Evolutionary conservation across 92 coral and sea anemone species (phyloP).

Genomic region (Isaurus tuberculatus): DNA sequence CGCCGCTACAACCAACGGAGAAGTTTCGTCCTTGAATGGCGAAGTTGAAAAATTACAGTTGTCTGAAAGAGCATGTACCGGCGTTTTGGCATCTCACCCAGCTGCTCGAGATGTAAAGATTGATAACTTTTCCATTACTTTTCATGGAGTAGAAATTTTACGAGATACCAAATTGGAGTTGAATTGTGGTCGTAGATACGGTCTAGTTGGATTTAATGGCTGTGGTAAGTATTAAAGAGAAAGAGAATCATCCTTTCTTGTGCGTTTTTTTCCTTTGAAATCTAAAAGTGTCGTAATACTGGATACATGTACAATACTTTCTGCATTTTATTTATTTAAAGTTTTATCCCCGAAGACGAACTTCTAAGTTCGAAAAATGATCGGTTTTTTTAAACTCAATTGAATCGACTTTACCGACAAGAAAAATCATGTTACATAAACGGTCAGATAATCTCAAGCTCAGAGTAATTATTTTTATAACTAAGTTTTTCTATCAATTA

Average conservation of each 20-base stretch:
- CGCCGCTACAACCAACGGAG: conserved; percentile 66
- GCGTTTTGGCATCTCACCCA: conserved; percentile 99
- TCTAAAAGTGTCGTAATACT: too few relatives aligned
- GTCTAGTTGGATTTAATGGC: conserved; percentile 94
- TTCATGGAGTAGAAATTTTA: conserved; percentile 97
- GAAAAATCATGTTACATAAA: not conserved
- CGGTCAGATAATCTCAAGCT: not conserved
- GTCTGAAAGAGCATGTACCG: conserved; percentile 97
- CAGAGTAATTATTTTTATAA: not conserved
- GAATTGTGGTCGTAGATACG: conserved; percentile 97
- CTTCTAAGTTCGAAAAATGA: too few relatives aligned
- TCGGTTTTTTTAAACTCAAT: too few relatives aligned
- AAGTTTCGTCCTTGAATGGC: conserved; percentile 71
- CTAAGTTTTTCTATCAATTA: too few relatives aligned
- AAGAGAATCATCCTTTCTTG: not conserved
- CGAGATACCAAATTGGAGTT: conserved; percentile 89
- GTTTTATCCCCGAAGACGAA: not conserved
- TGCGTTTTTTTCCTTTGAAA: not conserved
- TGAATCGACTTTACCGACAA: too few relatives aligned
- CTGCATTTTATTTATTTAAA: too few relatives aligned
- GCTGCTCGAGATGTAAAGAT: conserved; percentile 91
- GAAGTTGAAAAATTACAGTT: conserved; percentile 63
- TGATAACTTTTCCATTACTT: conserved; percentile 95
- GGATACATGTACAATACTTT: too few relatives aligned
- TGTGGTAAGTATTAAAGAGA: conserved; percentile 77